Conservation (phyloP, 2,113 vertebrate genomes). For the Crotalus tigris region DNA sequence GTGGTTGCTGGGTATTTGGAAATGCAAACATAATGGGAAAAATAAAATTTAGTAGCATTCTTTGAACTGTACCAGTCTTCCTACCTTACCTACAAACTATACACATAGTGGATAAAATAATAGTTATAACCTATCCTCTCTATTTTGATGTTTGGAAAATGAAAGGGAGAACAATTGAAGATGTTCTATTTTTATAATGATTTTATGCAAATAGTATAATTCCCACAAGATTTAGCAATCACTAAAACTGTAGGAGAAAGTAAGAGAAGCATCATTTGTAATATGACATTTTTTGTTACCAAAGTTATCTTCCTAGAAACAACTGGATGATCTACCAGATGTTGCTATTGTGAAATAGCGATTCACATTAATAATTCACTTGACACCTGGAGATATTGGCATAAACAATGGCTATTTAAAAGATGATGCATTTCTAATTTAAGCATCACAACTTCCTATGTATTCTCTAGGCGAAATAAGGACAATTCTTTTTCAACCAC, state of each 20-base stretch:
- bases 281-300: constrained; percentile 65
- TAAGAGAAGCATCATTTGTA: constrained; percentile 53
- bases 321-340: constrained; percentile 69
- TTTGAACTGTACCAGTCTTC: neutral
- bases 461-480: constrained; percentile 72
- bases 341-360: constrained; percentile 74
- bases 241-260: constrained; percentile 43
- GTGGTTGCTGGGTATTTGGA: neutral
- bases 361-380: constrained; percentile 73
- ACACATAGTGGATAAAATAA: neutral
- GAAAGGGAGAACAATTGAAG: neutral
- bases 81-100: neutral
- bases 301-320: constrained; percentile 57
- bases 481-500: constrained; percentile 53
- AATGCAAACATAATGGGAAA: neutral
- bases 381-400: constrained; percentile 92
- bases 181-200: neutral
- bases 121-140: neutral
- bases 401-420: constrained; percentile 93
- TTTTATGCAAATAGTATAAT: constrained; percentile 8
- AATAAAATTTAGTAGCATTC: neutral
- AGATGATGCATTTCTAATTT: constrained; percentile 90
- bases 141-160: neutral
- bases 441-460: constrained; percentile 72
- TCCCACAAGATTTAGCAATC: constrained; percentile 13